Percentiles rank a stretch among this genome's conserved stretches.
phyloP scores from a whole-genome alignment of 30 jellyfish, hydroid and myxozoan genomes.

The Morbakka virulenta region DNA sequence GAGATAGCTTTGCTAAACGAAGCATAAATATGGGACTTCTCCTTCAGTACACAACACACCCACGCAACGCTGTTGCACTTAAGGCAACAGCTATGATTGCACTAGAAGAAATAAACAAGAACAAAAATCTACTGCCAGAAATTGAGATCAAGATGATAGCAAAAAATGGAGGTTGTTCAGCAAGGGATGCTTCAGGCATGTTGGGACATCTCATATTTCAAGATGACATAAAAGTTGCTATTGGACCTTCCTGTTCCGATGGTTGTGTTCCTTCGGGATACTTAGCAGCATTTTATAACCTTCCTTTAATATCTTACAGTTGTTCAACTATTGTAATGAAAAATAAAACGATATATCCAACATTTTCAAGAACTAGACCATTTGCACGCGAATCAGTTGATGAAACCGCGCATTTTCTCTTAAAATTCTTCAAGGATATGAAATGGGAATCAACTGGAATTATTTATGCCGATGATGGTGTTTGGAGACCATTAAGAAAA shows the following conservation, averaged over 20 bases:
- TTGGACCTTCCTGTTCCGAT: slow-evolving; percentile 51
- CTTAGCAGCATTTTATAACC: slow-evolving; percentile 22
- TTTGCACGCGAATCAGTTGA: slow-evolving; percentile 63
- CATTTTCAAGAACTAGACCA: slow-evolving; percentile 75
- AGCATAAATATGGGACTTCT: no score
- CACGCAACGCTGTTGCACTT: background rate
- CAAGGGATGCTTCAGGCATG: slow-evolving; percentile 8
- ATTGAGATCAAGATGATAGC: background rate
- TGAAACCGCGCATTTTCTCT: slow-evolving; percentile 37
- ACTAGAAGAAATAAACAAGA: slow-evolving; percentile 28
- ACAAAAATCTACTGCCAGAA: slow-evolving; percentile 1
- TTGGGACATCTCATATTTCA: background rate
- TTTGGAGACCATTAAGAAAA: slow-evolving; percentile 50
- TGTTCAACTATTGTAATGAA: slow-evolving; percentile 57
- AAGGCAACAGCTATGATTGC: slow-evolving; percentile 46
- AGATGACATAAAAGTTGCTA: slow-evolving; percentile 36
- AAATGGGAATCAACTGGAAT: slow-evolving; percentile 67
- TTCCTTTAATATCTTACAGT: slow-evolving; percentile 45
- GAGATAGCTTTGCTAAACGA: no score
- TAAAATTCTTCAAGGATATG: slow-evolving; percentile 36
- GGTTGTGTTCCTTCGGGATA: slow-evolving; percentile 49
- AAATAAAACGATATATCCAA: slow-evolving; percentile 59
- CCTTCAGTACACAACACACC: background rate
- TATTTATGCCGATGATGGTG: slow-evolving; percentile 42
- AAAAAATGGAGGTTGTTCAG: slow-evolving; percentile 25